phyloP scores from a whole-genome alignment of 2,113 vertebrate genomes.

The Tragelaphus imberbis region DNA sequence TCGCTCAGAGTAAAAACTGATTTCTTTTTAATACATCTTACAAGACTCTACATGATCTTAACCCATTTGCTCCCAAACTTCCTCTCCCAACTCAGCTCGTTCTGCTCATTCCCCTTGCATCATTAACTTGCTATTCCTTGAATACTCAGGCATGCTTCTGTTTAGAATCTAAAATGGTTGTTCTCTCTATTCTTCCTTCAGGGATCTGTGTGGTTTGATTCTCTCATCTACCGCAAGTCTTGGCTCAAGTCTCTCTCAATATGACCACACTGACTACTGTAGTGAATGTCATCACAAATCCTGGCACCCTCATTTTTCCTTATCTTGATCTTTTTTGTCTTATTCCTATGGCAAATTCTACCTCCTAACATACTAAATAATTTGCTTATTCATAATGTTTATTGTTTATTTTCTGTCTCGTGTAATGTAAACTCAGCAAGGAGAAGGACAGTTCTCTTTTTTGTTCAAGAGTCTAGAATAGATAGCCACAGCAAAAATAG shows the following conservation, averaged over 20 bases:
- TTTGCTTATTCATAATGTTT: neutral
- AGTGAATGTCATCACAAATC: neutral
- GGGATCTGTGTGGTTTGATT: neutral
- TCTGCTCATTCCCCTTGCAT: neutral
- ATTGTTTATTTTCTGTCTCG: neutral
- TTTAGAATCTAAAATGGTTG: neutral
- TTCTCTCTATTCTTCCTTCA: neutral
- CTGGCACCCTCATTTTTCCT: neutral
- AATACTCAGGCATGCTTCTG: neutral
- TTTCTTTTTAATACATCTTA: neutral
- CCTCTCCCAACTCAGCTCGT: neutral
- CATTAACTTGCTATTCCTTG: neutral
- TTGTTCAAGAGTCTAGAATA: neutral
- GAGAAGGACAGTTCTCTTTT: neutral
- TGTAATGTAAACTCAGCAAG: neutral
- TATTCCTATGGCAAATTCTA: neutral
- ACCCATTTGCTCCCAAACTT: neutral
- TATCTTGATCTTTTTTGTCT: neutral
- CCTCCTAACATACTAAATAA: neutral
- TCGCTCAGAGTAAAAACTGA: neutral
- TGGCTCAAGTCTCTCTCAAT: neutral
- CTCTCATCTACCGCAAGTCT: neutral
- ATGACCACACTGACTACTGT: neutral
- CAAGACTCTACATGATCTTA: neutral
- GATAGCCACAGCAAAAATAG: neutral